Evolutionary conservation across 2,797 vertebrate genomes (phyloP), one percentile per base, ranked within the genome.

Genomic region (Rachycentron canadum): DNA sequence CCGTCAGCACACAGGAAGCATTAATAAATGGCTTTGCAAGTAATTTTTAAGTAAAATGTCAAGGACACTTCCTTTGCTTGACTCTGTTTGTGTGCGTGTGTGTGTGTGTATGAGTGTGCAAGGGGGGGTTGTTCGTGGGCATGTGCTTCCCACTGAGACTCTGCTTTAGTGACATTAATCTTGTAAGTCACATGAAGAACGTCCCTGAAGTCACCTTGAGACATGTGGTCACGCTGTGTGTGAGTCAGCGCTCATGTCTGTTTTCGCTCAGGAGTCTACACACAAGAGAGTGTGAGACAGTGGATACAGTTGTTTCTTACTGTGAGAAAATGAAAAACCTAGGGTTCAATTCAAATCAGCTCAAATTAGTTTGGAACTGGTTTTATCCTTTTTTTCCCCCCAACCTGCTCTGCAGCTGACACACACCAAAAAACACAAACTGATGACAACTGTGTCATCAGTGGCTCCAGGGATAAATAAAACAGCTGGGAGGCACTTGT

Each of bases 11-110:
- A 19, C 55, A 63, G 30, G 41, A 58, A 38, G 58, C 25, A 73
- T 81, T 58, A 70, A 57, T 50, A 55, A 69, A 63, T 28, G 17
- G 41, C 60, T 73, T 60, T 57, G 47, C 7, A 16, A 26, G 59
- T 76, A 77, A 86, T 86, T 17, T 79, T 73, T 30, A 65, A 72
- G 41, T 61, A 50, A 81, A 91, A 88, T 85, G 76, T 87, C 88
- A 89, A 79, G 64, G 76, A 45, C 75, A 13, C 4, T 73, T 78
- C 47, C 45, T 67, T 53, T 53, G 38, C 56, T 40, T 49, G 14
- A 19, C n/a, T 67, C 8, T 50, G 8, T 28, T 1, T 30, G 49
- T 79, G 23, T 60, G 64, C 63, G 67, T 68, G 49, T 28, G 69
- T 32, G 55, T 47, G 28, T 62, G 61, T 69, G 45, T 67, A 34